These are phyloP conservation scores for Pseudolycoriella hygida DNA, from an alignment of 2,888 invertebrate species.

Conservation along the genomic window DNA sequence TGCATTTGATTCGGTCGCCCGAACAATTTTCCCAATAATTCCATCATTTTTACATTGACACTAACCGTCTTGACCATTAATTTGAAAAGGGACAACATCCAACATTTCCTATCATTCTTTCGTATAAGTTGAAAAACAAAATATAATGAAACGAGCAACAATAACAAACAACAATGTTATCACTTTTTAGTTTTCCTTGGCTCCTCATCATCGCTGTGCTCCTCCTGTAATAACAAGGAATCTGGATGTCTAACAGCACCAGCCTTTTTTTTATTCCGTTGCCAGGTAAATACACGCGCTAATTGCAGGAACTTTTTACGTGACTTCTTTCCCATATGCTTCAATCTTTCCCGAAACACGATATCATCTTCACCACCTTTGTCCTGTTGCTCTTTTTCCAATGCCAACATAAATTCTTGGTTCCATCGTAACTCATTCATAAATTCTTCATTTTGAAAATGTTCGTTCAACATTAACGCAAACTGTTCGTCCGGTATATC, in stretches of 20 bases:
- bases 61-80: too few species aligned
- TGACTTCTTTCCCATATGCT: constrained; percentile 71
- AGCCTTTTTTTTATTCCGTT: constrained; percentile 32
- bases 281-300: constrained; percentile 56
- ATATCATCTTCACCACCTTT: constrained; percentile 41
- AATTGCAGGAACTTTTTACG: constrained; percentile 66
- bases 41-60: too few species aligned
- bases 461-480: constrained; percentile 63
- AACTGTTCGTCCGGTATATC: constrained; percentile 74
- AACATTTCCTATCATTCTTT: too few species aligned
- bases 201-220: constrained; percentile 44
- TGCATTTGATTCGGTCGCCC: too few species aligned
- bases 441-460: constrained; percentile 79
- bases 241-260: constrained; percentile 33
- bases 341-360: constrained; percentile 54
- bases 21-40: too few species aligned
- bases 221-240: constrained; percentile 39
- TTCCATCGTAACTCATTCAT: constrained; percentile 72
- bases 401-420: constrained; percentile 68
- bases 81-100: too few species aligned
- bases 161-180: too few species aligned
- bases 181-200: constrained; percentile 10
- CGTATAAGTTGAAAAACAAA: too few species aligned
- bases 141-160: too few species aligned
- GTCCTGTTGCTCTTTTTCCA: constrained; percentile 53